phyloP scores from a whole-genome alignment of 2,888 invertebrate genomes.

The Mimumesa dahlbomi region DNA sequence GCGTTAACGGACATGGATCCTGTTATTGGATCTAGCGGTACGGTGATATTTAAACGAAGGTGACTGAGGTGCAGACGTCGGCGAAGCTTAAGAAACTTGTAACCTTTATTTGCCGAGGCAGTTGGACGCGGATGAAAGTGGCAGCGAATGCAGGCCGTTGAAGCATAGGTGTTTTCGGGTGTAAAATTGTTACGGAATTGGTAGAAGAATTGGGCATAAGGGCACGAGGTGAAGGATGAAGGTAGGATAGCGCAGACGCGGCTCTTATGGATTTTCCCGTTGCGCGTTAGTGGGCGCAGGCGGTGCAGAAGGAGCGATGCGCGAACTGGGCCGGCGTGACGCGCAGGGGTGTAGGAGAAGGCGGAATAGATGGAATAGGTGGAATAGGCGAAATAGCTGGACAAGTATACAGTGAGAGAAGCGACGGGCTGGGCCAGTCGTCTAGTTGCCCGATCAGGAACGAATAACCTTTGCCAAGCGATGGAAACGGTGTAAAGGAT shows the following conservation, averaged over 20 bases:
- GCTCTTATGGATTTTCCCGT: conserved; percentile 78
- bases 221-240: too few species aligned
- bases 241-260: conserved; percentile 78
- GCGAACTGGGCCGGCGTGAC: conserved; percentile 28
- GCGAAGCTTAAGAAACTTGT: too few species aligned
- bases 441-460: conserved; percentile 54
- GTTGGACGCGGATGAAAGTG: too few species aligned
- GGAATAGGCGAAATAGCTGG: conserved; percentile 35
- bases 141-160: too few species aligned
- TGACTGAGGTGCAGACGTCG: too few species aligned
- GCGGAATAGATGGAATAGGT: conserved; percentile 19
- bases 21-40: too few species aligned
- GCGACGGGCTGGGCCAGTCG: conserved; percentile 66
- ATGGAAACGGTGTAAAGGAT: conserved; percentile 47
- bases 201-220: too few species aligned
- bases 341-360: conserved; percentile 48
- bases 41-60: too few species aligned
- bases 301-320: conserved; percentile 47
- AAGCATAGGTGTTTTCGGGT: too few species aligned
- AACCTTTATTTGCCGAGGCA: too few species aligned
- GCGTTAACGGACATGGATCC: too few species aligned
- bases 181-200: too few species aligned
- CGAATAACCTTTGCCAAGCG: conserved; percentile 56
- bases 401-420: conserved; percentile 57
- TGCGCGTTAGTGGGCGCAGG: conserved; percentile 22